Conservation (phyloP, 2,113 vertebrate genomes). For the Nyctibius bracteatus region DNA sequence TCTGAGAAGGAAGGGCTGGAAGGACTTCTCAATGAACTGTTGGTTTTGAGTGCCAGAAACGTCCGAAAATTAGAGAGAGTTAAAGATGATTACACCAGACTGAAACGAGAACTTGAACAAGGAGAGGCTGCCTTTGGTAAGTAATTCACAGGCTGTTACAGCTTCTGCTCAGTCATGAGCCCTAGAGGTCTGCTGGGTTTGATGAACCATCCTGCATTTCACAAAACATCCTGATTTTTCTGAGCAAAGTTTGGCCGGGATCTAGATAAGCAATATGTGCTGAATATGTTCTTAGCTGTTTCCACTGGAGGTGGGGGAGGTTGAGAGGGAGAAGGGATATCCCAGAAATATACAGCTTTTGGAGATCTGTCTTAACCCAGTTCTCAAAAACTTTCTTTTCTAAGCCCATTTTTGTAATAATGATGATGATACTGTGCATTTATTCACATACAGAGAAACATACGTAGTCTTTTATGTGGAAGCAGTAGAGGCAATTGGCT, state of each 20-base stretch:
- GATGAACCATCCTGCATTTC: not conserved
- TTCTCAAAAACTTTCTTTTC: not conserved
- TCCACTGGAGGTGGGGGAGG: not conserved
- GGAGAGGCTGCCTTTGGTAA: slow-evolving; percentile 79
- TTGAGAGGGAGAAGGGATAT: not conserved
- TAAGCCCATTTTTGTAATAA: not conserved
- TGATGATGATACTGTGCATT: not conserved
- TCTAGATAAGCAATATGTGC: not conserved
- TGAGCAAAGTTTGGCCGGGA: not conserved
- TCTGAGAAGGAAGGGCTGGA: slow-evolving; percentile 82
- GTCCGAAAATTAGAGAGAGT: slow-evolving; percentile 72
- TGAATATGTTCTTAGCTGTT: not conserved
- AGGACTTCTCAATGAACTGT: slow-evolving; percentile 75
- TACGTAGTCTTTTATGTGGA: not conserved
- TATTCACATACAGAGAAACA: not conserved
- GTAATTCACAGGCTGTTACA: slow-evolving; percentile 11
- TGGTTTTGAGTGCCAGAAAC: slow-evolving; percentile 74
- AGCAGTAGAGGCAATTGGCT: not conserved
- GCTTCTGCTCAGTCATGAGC: not conserved
- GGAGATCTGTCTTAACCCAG: not conserved
- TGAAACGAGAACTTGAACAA: slow-evolving; percentile 80
- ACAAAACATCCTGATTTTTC: not conserved
- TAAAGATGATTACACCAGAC: slow-evolving; percentile 76
- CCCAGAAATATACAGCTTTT: not conserved
- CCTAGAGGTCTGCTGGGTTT: not conserved